Evolutionary conservation across 92 coral and sea anemone species (phyloP), one percentile per base, ranked within the genome.

Genomic region (Epizoanthus rinbou): DNA sequence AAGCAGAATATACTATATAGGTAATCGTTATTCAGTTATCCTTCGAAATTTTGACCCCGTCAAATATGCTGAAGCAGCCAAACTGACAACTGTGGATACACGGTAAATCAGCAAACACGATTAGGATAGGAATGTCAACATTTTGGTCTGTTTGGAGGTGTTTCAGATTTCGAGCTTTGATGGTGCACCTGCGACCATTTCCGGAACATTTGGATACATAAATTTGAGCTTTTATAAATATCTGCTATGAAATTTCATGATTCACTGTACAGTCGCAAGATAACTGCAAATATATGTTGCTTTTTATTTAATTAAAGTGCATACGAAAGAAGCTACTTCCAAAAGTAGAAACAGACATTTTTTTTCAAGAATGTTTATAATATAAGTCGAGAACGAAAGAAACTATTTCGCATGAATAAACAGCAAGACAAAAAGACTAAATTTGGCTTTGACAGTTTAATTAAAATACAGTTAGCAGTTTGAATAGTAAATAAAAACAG

Each of bases 391-490:
- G 19, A 57, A 35, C 15, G 35, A 18, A n/a, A 8, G n/a, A 78
- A 78, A 21, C 16, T 6, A 37, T 62, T 62, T 7, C 25, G 45
- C 31, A 39, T 33, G 18, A 37, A 21, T 23, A 60, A 78, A 78
- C 39, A 78, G 18, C 23, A 47, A 71, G 24, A 62, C 82, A 78
- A 52, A 74, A 54, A 78, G 64, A n/a, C 58, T n/a, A 6, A 23
- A 43, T n/a, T 11, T n/a, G 24, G 64, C 22, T 19, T 62, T 62
- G 82, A 62, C 82, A 78, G 82, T 78, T 78, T 78, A 78, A 78
- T 78, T 62, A 78, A 78, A 39, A 43, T 43, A 78, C 82, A 78
- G 82, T 78, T 62, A 78, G 70, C 64, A 41, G 82, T 60, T 78
- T 57, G 45, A 78, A 78, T 39, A 21, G 35, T 35, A 78, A 78